A percentile compares a stretch with the other conserved stretches of the same genome.
Conservation (phyloP, 2,797 vertebrate genomes). For the Clarias platycephalus region DNA sequence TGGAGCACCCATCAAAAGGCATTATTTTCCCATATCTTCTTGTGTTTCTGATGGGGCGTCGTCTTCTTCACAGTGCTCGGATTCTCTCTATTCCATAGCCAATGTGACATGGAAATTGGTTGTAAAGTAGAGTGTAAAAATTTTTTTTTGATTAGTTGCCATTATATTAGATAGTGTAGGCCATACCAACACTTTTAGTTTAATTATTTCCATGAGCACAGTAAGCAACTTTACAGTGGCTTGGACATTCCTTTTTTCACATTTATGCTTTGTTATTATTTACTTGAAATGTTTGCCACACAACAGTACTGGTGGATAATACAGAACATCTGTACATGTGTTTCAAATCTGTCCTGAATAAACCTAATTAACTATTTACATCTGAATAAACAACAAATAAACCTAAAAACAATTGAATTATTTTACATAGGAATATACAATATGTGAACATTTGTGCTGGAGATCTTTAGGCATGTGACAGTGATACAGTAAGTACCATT, state of each 20-base stretch:
- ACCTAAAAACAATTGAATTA: not conserved
- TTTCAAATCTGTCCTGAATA: not conserved
- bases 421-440: not conserved
- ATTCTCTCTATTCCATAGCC: slow-evolving; percentile 53
- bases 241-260: not conserved
- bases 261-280: not conserved
- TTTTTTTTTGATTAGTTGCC: slow-evolving; percentile 71
- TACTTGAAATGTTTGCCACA: not conserved
- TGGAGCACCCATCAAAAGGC: slow-evolving; percentile 55
- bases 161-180: slow-evolving; percentile 74
- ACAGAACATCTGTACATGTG: not conserved
- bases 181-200: slow-evolving; percentile 43
- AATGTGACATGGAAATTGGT: slow-evolving; percentile 68
- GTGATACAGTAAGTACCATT: not conserved
- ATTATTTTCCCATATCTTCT: slow-evolving; percentile 53
- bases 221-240: not conserved
- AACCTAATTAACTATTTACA: not conserved
- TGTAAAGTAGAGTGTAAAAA: slow-evolving; percentile 64
- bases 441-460: not conserved
- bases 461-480: not conserved
- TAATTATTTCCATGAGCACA: not conserved
- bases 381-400: not conserved
- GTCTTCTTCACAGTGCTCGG: slow-evolving; percentile 47
- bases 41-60: slow-evolving; percentile 56
- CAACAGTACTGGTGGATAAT: not conserved